phyloP scores from a whole-genome alignment of 2,797 vertebrate genomes.

The Peromyscus melanophrys region DNA sequence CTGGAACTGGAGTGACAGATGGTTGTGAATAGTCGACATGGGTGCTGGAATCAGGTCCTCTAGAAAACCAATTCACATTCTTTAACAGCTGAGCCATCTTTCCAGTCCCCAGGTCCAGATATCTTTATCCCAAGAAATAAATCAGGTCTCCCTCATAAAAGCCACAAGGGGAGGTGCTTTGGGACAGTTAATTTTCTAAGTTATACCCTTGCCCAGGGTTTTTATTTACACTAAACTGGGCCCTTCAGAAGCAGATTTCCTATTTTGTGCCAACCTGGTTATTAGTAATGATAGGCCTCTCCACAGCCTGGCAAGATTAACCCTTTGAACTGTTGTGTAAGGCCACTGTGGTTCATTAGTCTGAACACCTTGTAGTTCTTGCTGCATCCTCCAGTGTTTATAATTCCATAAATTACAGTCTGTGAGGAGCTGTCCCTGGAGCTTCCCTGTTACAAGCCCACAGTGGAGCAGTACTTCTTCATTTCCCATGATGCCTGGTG shows the following conservation, averaged over 20 bases:
- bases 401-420: slow-evolving; percentile 19
- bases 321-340: slow-evolving; percentile 77
- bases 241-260: slow-evolving; percentile 69
- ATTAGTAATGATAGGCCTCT: slow-evolving; percentile 77
- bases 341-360: slow-evolving; percentile 26
- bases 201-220: neutral
- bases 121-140: slow-evolving; percentile 23
- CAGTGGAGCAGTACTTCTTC: neutral
- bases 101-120: neutral
- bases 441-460: neutral
- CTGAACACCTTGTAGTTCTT: slow-evolving; percentile 15
- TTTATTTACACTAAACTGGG: slow-evolving; percentile 10
- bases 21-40: no score
- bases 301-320: slow-evolving; percentile 47
- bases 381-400: neutral
- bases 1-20: neutral
- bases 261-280: slow-evolving; percentile 63
- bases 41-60: neutral
- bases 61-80: neutral
- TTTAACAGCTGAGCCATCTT: neutral
- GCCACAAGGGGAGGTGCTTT: neutral
- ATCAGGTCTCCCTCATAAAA: neutral
- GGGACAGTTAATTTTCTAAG: slow-evolving; percentile 50
- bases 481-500: neutral
- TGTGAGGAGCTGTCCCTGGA: neutral